A percentile compares a stretch with the other conserved stretches of the same genome.
These are phyloP conservation scores for Zelostemma sp. DNA, from an alignment of 1,140 invertebrate species.

Conservation along the genomic window DNA sequence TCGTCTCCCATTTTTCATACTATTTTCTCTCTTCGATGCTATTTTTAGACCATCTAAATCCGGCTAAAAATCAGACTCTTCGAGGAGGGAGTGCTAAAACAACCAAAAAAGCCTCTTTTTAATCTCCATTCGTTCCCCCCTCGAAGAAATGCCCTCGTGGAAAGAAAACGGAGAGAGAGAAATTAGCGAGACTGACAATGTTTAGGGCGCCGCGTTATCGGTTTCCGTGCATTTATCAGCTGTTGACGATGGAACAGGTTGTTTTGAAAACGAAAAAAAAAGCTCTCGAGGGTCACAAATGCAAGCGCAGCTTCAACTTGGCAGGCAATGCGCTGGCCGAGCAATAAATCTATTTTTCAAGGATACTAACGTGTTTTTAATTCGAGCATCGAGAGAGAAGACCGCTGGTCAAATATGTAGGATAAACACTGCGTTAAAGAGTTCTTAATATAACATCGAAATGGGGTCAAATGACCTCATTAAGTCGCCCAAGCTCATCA, in stretches of 20 bases:
- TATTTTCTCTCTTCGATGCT: too few species aligned
- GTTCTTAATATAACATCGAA: constrained; percentile 52
- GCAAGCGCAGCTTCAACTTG: constrained; percentile 1
- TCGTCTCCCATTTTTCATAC: too few species aligned
- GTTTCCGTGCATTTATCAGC: neutral
- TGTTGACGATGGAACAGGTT: neutral
- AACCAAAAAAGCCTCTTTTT: too few species aligned
- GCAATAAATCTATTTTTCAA: constrained; percentile 11
- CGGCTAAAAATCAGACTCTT: too few species aligned
- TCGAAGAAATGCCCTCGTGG: too few species aligned
- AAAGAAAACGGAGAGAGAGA: neutral
- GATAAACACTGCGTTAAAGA: constrained; percentile 13
- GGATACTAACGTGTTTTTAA: constrained; percentile 15
- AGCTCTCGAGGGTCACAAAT: neutral
- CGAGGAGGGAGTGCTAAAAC: too few species aligned
- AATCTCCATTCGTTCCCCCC: too few species aligned
- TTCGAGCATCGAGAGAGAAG: constrained; percentile 8
- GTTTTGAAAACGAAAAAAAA: neutral
- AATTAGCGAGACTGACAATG: neutral
- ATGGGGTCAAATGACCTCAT: constrained; percentile 44
- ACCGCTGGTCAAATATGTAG: constrained; percentile 13
- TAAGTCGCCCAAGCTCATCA: constrained; percentile 11
- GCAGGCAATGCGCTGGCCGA: constrained; percentile 3
- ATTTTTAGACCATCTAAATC: too few species aligned
- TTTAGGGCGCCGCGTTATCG: neutral